Evolutionary conservation across 2,888 invertebrate genomes (phyloP).

Genomic region (Neoitamus cyanurus): DNA sequence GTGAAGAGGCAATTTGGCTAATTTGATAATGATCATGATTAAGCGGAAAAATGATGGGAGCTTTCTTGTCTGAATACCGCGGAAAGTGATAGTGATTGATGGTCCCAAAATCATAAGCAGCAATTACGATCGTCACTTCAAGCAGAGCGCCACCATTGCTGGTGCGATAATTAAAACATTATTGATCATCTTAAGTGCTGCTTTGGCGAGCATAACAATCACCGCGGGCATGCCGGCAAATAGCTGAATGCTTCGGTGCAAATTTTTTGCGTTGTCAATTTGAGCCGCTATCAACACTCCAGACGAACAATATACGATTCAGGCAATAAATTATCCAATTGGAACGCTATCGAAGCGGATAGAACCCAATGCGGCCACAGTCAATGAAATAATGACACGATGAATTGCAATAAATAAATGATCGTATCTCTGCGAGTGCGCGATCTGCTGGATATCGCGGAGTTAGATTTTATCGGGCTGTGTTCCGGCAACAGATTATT

Average conservation of each 20-base stretch:
- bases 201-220: neutral
- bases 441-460: neutral
- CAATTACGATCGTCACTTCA: neutral
- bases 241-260: neutral
- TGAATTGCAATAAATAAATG: slow-evolving; percentile 35
- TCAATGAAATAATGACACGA: slow-evolving; percentile 26
- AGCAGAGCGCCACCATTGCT: neutral
- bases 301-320: neutral
- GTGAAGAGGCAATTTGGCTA: neutral
- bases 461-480: slow-evolving; percentile 10
- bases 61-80: neutral
- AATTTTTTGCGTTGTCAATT: neutral
- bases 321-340: slow-evolving; percentile 5
- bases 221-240: neutral
- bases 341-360: slow-evolving; percentile 1
- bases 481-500: neutral
- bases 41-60: neutral
- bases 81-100: slow-evolving; percentile 17
- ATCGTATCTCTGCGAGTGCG: neutral
- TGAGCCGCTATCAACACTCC: slow-evolving; percentile 13
- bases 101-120: neutral
- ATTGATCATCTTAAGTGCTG: neutral
- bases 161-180: slow-evolving; percentile 17
- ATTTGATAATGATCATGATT: neutral
- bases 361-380: neutral